Conservation (phyloP, 2,113 vertebrate genomes). For the Clarias macrocephalus region DNA sequence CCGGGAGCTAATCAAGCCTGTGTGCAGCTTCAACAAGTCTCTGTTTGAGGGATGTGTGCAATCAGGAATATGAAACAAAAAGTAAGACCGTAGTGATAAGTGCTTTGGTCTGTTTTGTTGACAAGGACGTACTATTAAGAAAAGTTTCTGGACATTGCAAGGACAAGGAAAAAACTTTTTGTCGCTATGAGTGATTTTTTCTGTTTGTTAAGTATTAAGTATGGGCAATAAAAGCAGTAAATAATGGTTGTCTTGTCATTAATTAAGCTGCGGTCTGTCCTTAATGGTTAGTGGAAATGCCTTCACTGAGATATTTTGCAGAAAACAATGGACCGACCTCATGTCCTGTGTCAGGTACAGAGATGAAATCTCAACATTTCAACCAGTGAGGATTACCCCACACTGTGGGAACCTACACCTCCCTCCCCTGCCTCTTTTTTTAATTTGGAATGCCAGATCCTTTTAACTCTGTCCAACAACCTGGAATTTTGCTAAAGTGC, state of each 20-base stretch:
- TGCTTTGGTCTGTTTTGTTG: background rate
- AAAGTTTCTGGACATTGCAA: background rate
- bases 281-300: background rate
- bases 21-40: constrained; percentile 12
- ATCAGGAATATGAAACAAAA: background rate
- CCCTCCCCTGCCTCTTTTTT: background rate
- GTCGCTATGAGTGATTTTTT: background rate
- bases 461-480: constrained; percentile 28
- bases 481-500: constrained; percentile 13
- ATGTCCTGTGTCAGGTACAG: constrained; percentile 6
- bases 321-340: constrained; percentile 5
- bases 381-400: constrained; percentile 1
- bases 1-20: background rate
- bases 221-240: background rate
- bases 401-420: constrained; percentile 16
- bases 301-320: background rate
- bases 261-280: background rate
- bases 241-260: background rate
- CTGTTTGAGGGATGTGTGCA: background rate
- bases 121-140: background rate
- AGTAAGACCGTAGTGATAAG: background rate
- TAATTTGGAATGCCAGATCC: constrained; percentile 40
- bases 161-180: background rate
- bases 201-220: background rate
- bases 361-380: background rate